phyloP scores from a whole-genome alignment of 2,888 invertebrate genomes.

The Drosophila helvetica region DNA sequence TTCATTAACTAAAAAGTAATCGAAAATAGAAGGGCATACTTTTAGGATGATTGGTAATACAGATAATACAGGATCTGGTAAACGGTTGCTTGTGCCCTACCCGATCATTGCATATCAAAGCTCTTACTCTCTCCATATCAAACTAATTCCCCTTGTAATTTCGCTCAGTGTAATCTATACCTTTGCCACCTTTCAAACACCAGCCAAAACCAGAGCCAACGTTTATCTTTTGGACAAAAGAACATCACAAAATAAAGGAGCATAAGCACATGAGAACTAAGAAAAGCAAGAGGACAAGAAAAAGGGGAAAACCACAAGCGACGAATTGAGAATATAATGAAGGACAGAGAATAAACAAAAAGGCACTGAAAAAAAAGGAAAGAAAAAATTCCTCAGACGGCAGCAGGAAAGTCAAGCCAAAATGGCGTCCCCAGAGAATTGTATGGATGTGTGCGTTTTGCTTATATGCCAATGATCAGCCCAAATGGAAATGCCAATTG shows the following conservation, averaged over 20 bases:
- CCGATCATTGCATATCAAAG: too few species aligned
- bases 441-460: neutral
- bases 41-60: neutral
- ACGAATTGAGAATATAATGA: conserved; percentile 43
- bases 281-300: conserved; percentile 12
- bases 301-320: conserved; percentile 22
- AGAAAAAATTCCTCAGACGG: conserved; percentile 33
- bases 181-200: conserved; percentile 10
- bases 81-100: too few species aligned
- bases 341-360: conserved; percentile 52
- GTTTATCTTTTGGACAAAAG: conserved; percentile 44
- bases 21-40: neutral
- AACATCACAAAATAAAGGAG: conserved; percentile 12
- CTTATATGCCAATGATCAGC: conserved; percentile 48
- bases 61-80: too few species aligned
- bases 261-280: conserved; percentile 14
- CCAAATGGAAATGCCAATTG: conserved; percentile 37
- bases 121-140: neutral
- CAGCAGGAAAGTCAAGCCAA: conserved; percentile 26
- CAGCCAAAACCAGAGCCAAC: conserved; percentile 4
- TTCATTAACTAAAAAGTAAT: neutral
- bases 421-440: conserved; percentile 36
- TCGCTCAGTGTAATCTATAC: conserved; percentile 11
- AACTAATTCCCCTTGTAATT: neutral
- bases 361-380: conserved; percentile 19